phyloP scores from a whole-genome alignment of 2,113 vertebrate species.

The Notechis scutatus region DNA sequence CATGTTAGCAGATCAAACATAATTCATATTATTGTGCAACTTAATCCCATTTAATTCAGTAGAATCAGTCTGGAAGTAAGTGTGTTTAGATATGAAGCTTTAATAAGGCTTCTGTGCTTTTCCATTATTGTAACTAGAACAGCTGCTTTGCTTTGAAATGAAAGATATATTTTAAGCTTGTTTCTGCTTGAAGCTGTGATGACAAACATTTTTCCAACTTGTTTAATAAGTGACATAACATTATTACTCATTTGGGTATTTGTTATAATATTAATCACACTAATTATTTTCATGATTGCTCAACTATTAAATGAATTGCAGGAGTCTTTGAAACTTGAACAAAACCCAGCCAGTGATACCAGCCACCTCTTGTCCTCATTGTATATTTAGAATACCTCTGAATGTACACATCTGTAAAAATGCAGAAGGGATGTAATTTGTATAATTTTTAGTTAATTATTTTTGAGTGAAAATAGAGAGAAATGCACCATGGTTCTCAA shows the following conservation, averaged over 20 bases:
- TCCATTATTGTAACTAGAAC: background rate
- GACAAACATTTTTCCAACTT: slow-evolving; percentile 35
- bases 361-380: background rate
- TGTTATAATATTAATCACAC: slow-evolving; percentile 48
- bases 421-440: slow-evolving; percentile 52
- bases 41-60: background rate
- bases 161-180: background rate
- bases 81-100: background rate
- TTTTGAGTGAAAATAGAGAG: slow-evolving; percentile 59
- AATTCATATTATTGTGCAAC: background rate
- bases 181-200: background rate
- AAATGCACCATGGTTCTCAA: slow-evolving; percentile 75
- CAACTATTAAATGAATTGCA: slow-evolving; percentile 37
- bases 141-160: background rate
- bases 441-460: slow-evolving; percentile 39
- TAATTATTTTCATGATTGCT: slow-evolving; percentile 38
- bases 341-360: slow-evolving; percentile 18
- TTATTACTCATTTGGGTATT: slow-evolving; percentile 43
- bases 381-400: slow-evolving; percentile 12
- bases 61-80: background rate
- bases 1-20: background rate
- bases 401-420: slow-evolving; percentile 52
- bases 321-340: slow-evolving; percentile 13
- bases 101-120: background rate
- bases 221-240: slow-evolving; percentile 25